A percentile compares a stretch with the other conserved stretches of the same genome.
Evolutionary conservation across 2,888 invertebrate genomes (phyloP).

Genomic region (Tyria jacobaeae): DNA sequence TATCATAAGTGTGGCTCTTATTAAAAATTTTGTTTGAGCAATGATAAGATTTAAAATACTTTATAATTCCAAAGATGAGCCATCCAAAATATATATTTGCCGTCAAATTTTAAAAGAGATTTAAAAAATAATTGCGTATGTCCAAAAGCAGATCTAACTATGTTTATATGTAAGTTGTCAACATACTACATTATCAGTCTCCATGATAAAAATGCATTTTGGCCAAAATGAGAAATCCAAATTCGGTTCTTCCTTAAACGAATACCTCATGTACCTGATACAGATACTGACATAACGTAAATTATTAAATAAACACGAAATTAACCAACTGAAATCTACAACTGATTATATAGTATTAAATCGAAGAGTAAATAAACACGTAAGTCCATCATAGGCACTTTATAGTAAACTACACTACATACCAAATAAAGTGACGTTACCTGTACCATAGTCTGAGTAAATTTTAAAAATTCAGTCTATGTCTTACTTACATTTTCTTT

Average conservation of each 20-base stretch:
- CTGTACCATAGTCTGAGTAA: constrained; percentile 82
- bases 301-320: constrained; percentile 34
- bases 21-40: constrained; percentile 83
- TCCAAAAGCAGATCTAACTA: constrained; percentile 83
- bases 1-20: constrained; percentile 77
- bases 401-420: constrained; percentile 59
- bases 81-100: constrained; percentile 82
- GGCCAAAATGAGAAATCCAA: constrained; percentile 83
- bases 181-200: constrained; percentile 85
- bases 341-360: too few relatives aligned
- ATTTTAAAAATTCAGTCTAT: constrained; percentile 82
- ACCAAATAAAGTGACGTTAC: constrained; percentile 75
- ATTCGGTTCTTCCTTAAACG: constrained; percentile 66
- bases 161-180: constrained; percentile 75
- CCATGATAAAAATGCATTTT: constrained; percentile 84
- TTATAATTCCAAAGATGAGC: constrained; percentile 81
- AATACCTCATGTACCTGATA: constrained; percentile 72
- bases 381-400: constrained; percentile 62
- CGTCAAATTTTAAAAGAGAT: constrained; percentile 75
- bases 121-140: constrained; percentile 79
- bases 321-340: constrained; percentile 28
- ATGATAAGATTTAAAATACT: constrained; percentile 78
- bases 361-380: constrained; percentile 33
- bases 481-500: constrained; percentile 69
- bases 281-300: constrained; percentile 69